A percentile compares a stretch with the other conserved stretches of the same genome.
These are phyloP conservation scores for Idaea biselata DNA, from an alignment of 2,888 invertebrate genomes.

Conservation along the genomic window DNA sequence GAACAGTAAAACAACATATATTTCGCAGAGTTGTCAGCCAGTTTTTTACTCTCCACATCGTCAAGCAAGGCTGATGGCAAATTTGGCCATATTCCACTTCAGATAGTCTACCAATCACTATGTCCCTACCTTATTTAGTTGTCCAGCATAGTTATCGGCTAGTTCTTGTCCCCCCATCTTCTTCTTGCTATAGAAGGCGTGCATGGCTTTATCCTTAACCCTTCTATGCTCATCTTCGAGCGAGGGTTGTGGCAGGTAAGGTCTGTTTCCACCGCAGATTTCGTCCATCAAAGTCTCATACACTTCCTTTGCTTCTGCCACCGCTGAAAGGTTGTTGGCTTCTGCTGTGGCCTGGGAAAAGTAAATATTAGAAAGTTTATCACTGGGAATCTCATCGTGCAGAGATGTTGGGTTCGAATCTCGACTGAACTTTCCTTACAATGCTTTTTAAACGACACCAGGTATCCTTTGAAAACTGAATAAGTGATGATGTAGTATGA, in stretches of 20 bases:
- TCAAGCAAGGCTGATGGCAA: constrained; percentile 26
- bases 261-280: constrained; percentile 94
- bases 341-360: constrained; percentile 87
- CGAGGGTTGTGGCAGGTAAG: constrained; percentile 91
- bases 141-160: constrained; percentile 89
- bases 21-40: too few relatives aligned
- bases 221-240: constrained; percentile 91
- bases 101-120: neutral
- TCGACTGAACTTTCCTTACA: neutral
- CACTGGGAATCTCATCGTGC: too few relatives aligned
- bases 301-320: constrained; percentile 94
- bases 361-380: neutral
- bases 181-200: constrained; percentile 87
- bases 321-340: constrained; percentile 98
- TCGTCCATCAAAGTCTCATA: constrained; percentile 96
- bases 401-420: neutral
- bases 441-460: too few relatives aligned
- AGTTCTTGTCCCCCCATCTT: constrained; percentile 99
- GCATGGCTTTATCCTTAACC: constrained; percentile 87
- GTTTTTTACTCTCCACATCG: too few relatives aligned
- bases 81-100: neutral
- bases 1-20: too few relatives aligned
- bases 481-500: too few relatives aligned
- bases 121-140: constrained; percentile 83
- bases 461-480: too few relatives aligned